Conservation (phyloP, 2,888 invertebrate genomes). For the Eledona agricola region DNA sequence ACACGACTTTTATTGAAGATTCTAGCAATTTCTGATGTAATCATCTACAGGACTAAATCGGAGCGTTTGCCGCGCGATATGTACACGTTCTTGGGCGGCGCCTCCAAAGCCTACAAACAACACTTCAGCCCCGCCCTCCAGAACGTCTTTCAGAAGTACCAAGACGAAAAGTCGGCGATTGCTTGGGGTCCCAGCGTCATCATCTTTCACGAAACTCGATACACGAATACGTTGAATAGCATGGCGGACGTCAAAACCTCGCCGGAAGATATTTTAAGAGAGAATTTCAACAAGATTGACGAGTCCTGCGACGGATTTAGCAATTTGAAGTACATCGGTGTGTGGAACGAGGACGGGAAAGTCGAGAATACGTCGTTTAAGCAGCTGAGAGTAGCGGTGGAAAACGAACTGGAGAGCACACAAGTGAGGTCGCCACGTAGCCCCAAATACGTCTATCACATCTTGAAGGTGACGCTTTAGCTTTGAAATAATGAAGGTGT, state of each 20-base stretch:
- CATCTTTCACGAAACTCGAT: constrained; percentile 81
- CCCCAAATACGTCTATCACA: constrained; percentile 72
- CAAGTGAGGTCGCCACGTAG: constrained; percentile 75
- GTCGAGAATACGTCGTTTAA: constrained; percentile 67
- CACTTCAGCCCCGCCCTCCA: constrained; percentile 73
- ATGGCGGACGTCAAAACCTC: constrained; percentile 66
- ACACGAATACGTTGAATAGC: constrained; percentile 73
- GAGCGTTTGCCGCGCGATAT: constrained; percentile 80
- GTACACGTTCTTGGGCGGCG: constrained; percentile 79
- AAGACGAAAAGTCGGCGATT: constrained; percentile 41
- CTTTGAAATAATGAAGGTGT: constrained; percentile 5
- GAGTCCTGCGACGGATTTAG: constrained; percentile 76
- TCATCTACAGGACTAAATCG: constrained; percentile 79
- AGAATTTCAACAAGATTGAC: constrained; percentile 70
- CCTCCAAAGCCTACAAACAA: constrained; percentile 76
- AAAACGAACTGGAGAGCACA: constrained; percentile 72
- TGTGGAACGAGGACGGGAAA: constrained; percentile 62
- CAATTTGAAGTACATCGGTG: constrained; percentile 74
- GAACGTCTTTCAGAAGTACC: constrained; percentile 48
- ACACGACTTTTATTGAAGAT: constrained; percentile 79
- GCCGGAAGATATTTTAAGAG: constrained; percentile 70
- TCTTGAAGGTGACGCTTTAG: constrained; percentile 67
- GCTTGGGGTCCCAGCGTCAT: constrained; percentile 75
- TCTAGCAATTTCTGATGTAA: constrained; percentile 82
- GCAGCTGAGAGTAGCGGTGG: constrained; percentile 67